phyloP scores from a whole-genome alignment of 1,140 invertebrate genomes.

The Drosophila funebris region DNA sequence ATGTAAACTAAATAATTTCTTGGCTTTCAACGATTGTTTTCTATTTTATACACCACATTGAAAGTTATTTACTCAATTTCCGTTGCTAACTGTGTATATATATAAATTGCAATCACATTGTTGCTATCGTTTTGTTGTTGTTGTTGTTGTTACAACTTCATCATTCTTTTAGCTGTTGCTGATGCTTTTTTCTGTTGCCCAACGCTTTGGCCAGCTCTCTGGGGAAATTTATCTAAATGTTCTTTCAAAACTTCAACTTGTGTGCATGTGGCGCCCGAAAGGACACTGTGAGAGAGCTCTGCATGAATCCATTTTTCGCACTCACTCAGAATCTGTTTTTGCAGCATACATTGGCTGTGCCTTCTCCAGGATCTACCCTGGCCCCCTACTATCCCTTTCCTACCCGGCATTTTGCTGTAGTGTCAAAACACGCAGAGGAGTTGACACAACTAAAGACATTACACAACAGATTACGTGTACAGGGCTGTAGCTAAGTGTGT shows the following conservation, averaged over 20 bases:
- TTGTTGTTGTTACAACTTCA: conserved; percentile 35
- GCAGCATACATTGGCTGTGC: conserved; percentile 24
- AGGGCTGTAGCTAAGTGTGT: conserved; percentile 42
- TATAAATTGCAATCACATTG: conserved; percentile 36
- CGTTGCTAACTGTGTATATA: conserved; percentile 36
- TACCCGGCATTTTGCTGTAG: background rate
- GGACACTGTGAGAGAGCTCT: conserved; percentile 16
- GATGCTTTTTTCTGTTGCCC: conserved; percentile 1
- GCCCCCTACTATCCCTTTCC: background rate
- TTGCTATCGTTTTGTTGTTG: conserved; percentile 6
- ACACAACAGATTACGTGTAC: conserved; percentile 81
- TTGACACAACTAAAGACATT: conserved; percentile 83
- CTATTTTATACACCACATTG: conserved; percentile 6
- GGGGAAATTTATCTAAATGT: conserved; percentile 83
- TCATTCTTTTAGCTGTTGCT: conserved; percentile 42
- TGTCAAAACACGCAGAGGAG: conserved; percentile 53
- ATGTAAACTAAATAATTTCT: background rate
- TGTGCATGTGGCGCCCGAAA: background rate
- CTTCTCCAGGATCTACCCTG: background rate
- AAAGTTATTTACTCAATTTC: conserved; percentile 34
- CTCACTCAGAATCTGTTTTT: conserved; percentile 74
- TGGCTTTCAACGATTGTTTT: background rate
- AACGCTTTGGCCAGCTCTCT: conserved; percentile 45
- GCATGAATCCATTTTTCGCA: conserved; percentile 65
- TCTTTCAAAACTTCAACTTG: conserved; percentile 81